Evolutionary conservation across 2,113 vertebrate species (phyloP), one percentile per base, ranked within the genome.

Genomic region (Lampris incognitus): DNA sequence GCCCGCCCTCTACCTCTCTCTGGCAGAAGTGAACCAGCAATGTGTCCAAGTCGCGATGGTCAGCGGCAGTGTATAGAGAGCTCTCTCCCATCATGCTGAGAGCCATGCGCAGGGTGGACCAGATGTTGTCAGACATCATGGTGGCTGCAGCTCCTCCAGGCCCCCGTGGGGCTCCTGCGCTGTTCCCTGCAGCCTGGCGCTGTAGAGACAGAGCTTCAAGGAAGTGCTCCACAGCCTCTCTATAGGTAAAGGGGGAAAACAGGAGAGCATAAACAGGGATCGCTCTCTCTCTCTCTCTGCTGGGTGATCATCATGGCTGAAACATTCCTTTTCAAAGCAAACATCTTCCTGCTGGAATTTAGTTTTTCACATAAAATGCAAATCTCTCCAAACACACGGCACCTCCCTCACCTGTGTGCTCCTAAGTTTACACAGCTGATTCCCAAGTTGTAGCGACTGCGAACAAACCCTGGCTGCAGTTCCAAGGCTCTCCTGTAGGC

Each of bases 111-210:
- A 99, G 93, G 0, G 98, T 99, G 88, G 96, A 98, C 98, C 98
- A 99, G 91, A 99, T 99, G 93, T 99, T 99, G 94, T 99, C 98
- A 0, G 98, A 99, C 97, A 98, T 99, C 94, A 98, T 94, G 11
- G 96, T 90, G 89, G 1, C 96, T 73, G 86, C 96, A 63, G 68
- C 94, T 74, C n/a, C 95, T 49, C 88, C 91, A 0, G 90, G 93
- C 1, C 91, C 91, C 40, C 94, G 0, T 62, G 94, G 66, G 69
- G 95, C 85, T 88, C 94, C 13, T 91, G 94, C 36, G 92, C 93
- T 74, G 82, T 94, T 92, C 85, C 94, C 93, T 69, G 96, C 91
- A 54, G 96, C 94, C 94, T 98, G 96, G 87, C 95, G 95, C 90
- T 99, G 98, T 79, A 99, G 95, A 80, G 96, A 96, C 65, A 99